Base-by-base conservation (phyloP, 2,113 vertebrate species). In the Nymphicus hollandicus region DNA sequence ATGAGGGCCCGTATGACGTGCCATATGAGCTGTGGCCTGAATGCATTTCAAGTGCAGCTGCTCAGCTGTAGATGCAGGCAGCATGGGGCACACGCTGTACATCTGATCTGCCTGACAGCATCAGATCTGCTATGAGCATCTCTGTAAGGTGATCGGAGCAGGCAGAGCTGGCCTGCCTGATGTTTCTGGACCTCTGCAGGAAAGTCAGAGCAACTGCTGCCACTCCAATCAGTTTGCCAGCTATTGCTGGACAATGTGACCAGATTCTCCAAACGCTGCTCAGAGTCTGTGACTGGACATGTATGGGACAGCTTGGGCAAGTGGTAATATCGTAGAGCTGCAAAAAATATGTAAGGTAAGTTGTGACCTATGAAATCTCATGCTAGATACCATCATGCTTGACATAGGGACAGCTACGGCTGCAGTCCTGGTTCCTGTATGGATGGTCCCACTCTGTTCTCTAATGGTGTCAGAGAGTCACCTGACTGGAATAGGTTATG, bases 1-100 rank as follows among this genome's bases (percentile, higher is more conserved):
- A 10, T 0, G 2, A 58, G 28, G 71, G 11, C 13, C 29, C 0
- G 1, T 17, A 9, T 0, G 5, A 37, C 7, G 31, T 3, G 1
- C 4, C 1, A 1, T 33, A 13, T 3, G 33, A 78, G 33, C 58
- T 63, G 37, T 63, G 86, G 37, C 29, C 60, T 52, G 23, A 63
- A n/a, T 10, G 27, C 35, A 11, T 69, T 77, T 74, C 47, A 56
- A 50, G 47, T 4, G 13, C 12, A 2, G 41, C 17, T 35, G 29
- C 49, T 63, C 27, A 29, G 1, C 12, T 17, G 37, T 2, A 43
- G 47, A 7, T 27, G 8, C 44, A 27, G 41, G 39, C 60, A 49
- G 60, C 2, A 2, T 17, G 14, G 71, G 77, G 31, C 52, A 17
- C 20, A 6, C 1, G 5, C 18, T 29, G 46, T 39, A 41, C 31